phyloP scores from a whole-genome alignment of 2,888 invertebrate genomes.

The Heliconius sara region DNA sequence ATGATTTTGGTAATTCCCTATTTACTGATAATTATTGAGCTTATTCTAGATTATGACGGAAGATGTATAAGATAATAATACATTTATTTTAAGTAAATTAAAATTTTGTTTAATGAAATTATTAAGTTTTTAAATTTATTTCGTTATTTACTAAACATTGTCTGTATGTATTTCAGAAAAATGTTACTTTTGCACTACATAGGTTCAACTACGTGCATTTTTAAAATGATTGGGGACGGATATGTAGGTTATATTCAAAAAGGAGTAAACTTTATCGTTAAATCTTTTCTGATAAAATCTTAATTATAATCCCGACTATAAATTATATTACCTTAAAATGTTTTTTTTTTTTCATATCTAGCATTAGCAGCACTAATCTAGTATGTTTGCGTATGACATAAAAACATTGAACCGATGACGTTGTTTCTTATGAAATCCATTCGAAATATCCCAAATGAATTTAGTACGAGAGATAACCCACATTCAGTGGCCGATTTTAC shows the following conservation, averaged over 20 bases:
- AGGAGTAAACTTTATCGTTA: too few species aligned
- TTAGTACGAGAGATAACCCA: constrained; percentile 35
- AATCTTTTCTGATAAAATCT: too few species aligned
- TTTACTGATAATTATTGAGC: neutral
- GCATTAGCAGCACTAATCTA: neutral
- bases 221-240: neutral
- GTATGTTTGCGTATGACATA: constrained; percentile 9
- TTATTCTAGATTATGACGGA: neutral
- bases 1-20: neutral
- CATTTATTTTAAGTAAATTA: neutral
- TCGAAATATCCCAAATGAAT: constrained; percentile 27
- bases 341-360: neutral
- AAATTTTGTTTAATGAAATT: neutral
- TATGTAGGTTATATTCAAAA: too few species aligned
- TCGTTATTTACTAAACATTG: neutral
- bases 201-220: neutral
- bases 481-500: constrained; percentile 27
- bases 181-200: too few species aligned
- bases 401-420: constrained; percentile 13
- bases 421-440: constrained; percentile 22
- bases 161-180: neutral
- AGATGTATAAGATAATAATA: neutral
- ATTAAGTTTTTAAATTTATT: neutral
- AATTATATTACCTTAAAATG: too few species aligned
- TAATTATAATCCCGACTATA: too few species aligned